Conservation (phyloP, 2,113 vertebrate genomes). For the Lasiurus cinereus region DNA sequence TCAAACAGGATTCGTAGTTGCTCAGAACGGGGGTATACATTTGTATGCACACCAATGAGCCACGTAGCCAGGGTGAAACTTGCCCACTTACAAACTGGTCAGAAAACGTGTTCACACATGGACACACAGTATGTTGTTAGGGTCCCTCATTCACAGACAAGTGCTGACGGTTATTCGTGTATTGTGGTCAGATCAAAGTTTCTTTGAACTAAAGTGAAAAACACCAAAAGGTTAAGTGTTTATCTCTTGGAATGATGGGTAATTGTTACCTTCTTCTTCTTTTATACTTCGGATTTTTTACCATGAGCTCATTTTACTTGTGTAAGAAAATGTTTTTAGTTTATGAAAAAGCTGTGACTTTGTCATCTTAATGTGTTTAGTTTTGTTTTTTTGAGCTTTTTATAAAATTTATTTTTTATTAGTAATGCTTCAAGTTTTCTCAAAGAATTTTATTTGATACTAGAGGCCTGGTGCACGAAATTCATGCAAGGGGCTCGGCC, state of each 20-base stretch:
- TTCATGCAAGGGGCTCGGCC: too few relatives aligned
- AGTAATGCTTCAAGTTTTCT: background rate
- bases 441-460: background rate
- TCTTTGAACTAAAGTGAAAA: background rate
- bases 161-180: rapidly evolving
- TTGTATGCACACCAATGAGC: background rate
- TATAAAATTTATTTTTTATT: background rate
- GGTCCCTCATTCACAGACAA: rapidly evolving
- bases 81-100: background rate
- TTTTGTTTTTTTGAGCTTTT: background rate
- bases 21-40: background rate
- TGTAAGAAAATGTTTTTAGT: background rate
- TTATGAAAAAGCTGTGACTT: background rate
- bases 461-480: background rate
- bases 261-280: background rate
- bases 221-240: background rate
- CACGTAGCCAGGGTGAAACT: background rate
- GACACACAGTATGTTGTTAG: rapidly evolving
- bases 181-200: background rate
- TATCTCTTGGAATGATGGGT: background rate
- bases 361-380: background rate
- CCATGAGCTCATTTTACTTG: background rate
- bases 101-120: rapidly evolving
- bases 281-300: constrained; percentile 26
- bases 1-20: background rate